Evolutionary conservation across 2,888 invertebrate species (phyloP), one percentile per base, ranked within the genome.

Genomic region (Leptarthrus brevirostris): DNA sequence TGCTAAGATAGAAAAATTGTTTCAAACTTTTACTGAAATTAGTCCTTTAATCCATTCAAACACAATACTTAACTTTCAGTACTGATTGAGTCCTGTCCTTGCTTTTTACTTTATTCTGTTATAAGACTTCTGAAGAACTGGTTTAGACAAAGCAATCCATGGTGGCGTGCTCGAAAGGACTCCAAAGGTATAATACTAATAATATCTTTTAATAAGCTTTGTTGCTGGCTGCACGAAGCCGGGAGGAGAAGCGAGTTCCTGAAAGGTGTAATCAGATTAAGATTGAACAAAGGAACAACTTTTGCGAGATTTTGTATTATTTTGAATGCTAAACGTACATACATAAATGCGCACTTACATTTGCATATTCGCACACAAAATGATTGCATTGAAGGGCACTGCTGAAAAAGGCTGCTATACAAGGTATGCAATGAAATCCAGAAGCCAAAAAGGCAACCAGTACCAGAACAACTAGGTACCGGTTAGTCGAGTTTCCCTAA

Each of bases 191-290:
- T n/a, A n/a, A n/a, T n/a, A n/a, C n/a, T n/a, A n/a, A n/a, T n/a
- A n/a, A n/a, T n/a, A 30, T 56, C 14, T 56, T 30, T 2, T 30
- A 56, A 56, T 34, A 16, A 56, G 30, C 2, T 56, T 56, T 16
- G 34, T 30, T 8, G 30, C 14, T 6, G 16, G 56, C 26, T 56
- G 14, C 56, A 10, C 8, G 16, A 56, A 30, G 6, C 56, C 6
- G 16, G 16, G n/a, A 54, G 54, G 54, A 12, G 34, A 30, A 56
- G 16, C 36, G 36, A 58, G 36, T n/a, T 16, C 58, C 36, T 58
- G 58, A 58, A 58, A 58, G 58, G 58, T 58, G 58, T 58, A 58
- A 58, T 58, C 58, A 58, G 58, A 58, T 58, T 58, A 58, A 34
- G 58, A 12, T 34, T 36, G 10, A 30, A 34, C 18, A 58, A 34